Base-by-base conservation (phyloP, 2,888 invertebrate species). In the Geophilus truncorum region DNA sequence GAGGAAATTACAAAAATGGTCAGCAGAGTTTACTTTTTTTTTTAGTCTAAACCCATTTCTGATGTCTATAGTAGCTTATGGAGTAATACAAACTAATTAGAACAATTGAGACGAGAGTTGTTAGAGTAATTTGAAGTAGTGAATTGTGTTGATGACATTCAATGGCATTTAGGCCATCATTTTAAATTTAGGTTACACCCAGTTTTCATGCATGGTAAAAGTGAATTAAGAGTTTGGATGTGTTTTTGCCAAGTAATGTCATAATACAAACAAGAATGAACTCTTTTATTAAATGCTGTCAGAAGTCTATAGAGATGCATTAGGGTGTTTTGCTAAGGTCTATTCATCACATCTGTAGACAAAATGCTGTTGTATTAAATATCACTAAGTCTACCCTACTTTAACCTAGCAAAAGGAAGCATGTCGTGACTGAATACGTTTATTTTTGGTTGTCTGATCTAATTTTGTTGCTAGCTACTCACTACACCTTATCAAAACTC, bases 91-190 rank as follows among this genome's bases (percentile, higher is more conserved):
- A 7, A 51, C n/a, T 25, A 25, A 25, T 70, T 25, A 70, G 1
- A 28, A 7, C 12, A 15, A 25, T 25, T 23, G 12, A 70, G 25
- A 28, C n/a, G 28, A 70, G 70, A 70, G 25, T 70, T 21, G 3
- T 51, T 51, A 51, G 18, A 51, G 18, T 51, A 51, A 51, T 51
- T 51, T 5, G 15, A 70, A 70, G 12, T 70, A 25, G 70, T 10
- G 28, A 28, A 25, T 28, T 70, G 70, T 23, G 70, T 25, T 70
- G 70, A 51, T 51, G 51, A 18, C 1, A 51, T 51, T 51, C n/a
- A 12, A 12, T 70, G 70, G 70, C 70, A 70, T 70, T 70, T 70
- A 70, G 70, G 28, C 70, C 70, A 70, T 28, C 23, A n/a, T 70
- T 70, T 25, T 28, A 70, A 25, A 70, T 70, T 70, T 10, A 70